A percentile compares a stretch with the other conserved stretches of the same genome.
These are phyloP conservation scores for Poeciliopsis turneri DNA, from an alignment of 2,797 vertebrate genomes.

Conservation along the genomic window DNA sequence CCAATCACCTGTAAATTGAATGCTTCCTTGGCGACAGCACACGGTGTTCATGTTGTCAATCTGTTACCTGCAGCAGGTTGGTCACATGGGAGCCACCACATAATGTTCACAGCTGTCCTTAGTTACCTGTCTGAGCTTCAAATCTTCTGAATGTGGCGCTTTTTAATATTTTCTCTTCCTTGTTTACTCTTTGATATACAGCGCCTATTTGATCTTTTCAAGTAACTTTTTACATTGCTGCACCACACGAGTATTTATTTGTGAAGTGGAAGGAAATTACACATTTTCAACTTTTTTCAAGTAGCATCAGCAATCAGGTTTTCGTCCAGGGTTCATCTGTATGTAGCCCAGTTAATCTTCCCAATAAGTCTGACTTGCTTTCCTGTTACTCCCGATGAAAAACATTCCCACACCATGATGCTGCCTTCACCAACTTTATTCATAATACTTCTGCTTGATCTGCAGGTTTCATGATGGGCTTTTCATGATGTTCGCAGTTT, in stretches of 20 bases:
- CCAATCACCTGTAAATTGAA: conserved; percentile 51
- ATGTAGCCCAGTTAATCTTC: not conserved
- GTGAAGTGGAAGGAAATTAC: not conserved
- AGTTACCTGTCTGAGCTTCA: not conserved
- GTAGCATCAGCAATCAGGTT: not conserved
- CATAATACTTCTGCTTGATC: not conserved
- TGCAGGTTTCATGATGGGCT: not conserved
- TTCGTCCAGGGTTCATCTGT: not conserved
- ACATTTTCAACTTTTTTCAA: not conserved
- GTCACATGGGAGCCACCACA: conserved; percentile 15
- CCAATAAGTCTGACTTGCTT: not conserved
- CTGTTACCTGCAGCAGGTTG: conserved; percentile 35
- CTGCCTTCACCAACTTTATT: not conserved
- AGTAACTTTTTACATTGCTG: not conserved
- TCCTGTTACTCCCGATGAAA: not conserved
- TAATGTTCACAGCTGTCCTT: conserved; percentile 25
- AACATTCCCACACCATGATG: not conserved
- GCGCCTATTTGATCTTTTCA: not conserved
- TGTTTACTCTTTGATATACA: not conserved
- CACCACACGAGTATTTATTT: not conserved
- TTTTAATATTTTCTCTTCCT: not conserved
- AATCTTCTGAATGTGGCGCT: conserved; percentile 5
- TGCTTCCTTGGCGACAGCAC: conserved; percentile 53
- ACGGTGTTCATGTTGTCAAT: conserved; percentile 44
- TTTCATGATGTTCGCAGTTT: not conserved